Conservation (phyloP, 1,140 invertebrate genomes). For the Cydia strobilella region DNA sequence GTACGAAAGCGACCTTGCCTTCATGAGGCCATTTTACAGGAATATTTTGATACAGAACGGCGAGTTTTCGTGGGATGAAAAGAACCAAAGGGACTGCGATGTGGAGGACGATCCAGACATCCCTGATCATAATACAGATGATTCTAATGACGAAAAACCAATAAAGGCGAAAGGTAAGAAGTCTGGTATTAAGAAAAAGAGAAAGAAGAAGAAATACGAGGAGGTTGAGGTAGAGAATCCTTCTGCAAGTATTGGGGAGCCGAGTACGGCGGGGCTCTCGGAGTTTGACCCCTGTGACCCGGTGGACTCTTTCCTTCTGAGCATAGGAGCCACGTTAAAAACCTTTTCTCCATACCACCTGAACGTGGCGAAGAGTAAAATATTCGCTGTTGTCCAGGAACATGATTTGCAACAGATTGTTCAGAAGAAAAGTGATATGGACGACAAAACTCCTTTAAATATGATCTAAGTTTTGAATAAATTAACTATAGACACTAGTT, state of each 20-base stretch:
- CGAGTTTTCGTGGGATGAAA: conserved; percentile 52
- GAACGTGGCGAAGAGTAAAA: conserved; percentile 72
- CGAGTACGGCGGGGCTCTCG: conserved; percentile 25
- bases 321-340: conserved; percentile 68
- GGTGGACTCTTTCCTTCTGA: conserved; percentile 69
- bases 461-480: conserved; percentile 18
- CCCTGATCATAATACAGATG: conserved; percentile 39
- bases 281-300: conserved; percentile 65
- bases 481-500: neutral
- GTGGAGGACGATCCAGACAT: conserved; percentile 40
- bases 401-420: conserved; percentile 74
- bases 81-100: conserved; percentile 45
- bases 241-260: neutral
- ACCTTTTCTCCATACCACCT: conserved; percentile 72
- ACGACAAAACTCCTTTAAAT: neutral
- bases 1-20: conserved; percentile 65
- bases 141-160: conserved; percentile 48
- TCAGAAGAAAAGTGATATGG: conserved; percentile 45
- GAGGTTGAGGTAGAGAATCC: conserved; percentile 46
- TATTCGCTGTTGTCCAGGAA: conserved; percentile 71
- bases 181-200: conserved; percentile 50
- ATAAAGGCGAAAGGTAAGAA: conserved; percentile 48
- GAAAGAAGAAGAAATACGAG: conserved; percentile 50
- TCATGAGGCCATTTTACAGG: conserved; percentile 64
- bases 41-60: conserved; percentile 49